Evolutionary conservation across 2,888 invertebrate species (phyloP).

Genomic region (Parnassius apollo): DNA sequence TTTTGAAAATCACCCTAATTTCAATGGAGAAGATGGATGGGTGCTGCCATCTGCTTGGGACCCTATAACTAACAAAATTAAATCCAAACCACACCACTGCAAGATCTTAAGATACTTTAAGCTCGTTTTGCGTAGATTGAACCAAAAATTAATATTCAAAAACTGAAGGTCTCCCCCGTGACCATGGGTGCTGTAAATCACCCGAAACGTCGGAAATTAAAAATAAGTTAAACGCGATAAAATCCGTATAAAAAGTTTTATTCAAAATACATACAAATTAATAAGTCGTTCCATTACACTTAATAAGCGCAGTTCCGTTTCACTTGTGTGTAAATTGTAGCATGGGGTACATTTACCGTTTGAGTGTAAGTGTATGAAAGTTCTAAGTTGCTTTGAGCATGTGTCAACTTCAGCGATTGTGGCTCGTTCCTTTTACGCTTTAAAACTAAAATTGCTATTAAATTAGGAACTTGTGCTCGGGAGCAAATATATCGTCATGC

Average conservation of each 20-base stretch:
- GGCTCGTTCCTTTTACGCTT: conserved; percentile 40
- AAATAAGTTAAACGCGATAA: too few species aligned
- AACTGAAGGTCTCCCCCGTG: too few species aligned
- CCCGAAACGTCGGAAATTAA: too few species aligned
- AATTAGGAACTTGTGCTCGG: conserved; percentile 18
- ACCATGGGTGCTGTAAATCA: too few species aligned
- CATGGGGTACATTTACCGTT: conserved; percentile 32
- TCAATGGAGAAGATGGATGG: too few species aligned
- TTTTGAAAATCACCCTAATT: too few species aligned
- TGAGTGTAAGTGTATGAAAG: conserved; percentile 34
- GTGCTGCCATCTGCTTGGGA: too few species aligned
- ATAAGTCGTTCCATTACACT: conserved; percentile 4
- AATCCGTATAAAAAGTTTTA: not conserved
- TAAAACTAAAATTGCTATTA: conserved; percentile 26
- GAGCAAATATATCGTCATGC: conserved; percentile 11
- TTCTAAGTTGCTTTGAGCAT: conserved; percentile 39
- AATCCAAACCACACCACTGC: too few species aligned
- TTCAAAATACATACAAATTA: conserved; percentile 1
- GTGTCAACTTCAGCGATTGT: conserved; percentile 50
- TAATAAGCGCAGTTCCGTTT: conserved; percentile 31
- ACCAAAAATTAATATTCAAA: too few species aligned
- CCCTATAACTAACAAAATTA: too few species aligned
- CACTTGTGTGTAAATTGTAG: conserved; percentile 32
- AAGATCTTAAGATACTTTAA: too few species aligned
- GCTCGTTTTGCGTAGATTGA: too few species aligned